A percentile compares a stretch with the other conserved stretches of the same genome.
Conservation (phyloP, 64 coral and sea anemone genomes). For the Catalaphyllia jardinei region DNA sequence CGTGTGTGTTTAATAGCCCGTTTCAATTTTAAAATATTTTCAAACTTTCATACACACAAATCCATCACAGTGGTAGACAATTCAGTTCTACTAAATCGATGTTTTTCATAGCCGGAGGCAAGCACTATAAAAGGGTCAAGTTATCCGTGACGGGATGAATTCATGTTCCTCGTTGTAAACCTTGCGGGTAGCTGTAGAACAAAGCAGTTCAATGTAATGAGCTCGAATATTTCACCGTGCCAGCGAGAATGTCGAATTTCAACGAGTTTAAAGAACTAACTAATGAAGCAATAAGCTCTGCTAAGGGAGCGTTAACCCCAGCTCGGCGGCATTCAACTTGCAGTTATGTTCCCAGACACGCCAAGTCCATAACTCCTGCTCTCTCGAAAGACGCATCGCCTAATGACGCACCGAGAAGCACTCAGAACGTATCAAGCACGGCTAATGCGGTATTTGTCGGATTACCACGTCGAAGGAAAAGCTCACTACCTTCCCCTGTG, state of each 20-base stretch:
- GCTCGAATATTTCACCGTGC: background rate
- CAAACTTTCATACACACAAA: background rate
- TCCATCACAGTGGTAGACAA: background rate
- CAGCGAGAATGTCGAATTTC: background rate
- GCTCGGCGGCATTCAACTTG: background rate
- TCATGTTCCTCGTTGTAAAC: background rate
- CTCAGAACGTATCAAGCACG: background rate
- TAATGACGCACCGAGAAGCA: background rate
- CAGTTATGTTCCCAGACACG: background rate
- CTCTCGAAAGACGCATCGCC: too few species aligned
- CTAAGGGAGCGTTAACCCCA: background rate
- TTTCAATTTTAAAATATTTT: background rate
- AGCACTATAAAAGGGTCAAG: background rate
- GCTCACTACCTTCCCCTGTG: background rate
- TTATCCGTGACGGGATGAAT: conserved; percentile 28
- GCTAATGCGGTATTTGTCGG: background rate
- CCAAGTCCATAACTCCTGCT: background rate
- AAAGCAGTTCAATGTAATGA: background rate
- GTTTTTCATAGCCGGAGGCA: background rate
- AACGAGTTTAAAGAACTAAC: background rate
- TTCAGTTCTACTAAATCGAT: background rate
- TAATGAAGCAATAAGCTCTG: background rate
- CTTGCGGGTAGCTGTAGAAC: background rate
- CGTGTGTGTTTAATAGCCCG: too few species aligned
- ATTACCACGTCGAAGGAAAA: conserved; percentile 9